A percentile compares a stretch with the other conserved stretches of the same genome.
Conservation (phyloP, 2,113 vertebrate genomes). For the Heliornis fulica region DNA sequence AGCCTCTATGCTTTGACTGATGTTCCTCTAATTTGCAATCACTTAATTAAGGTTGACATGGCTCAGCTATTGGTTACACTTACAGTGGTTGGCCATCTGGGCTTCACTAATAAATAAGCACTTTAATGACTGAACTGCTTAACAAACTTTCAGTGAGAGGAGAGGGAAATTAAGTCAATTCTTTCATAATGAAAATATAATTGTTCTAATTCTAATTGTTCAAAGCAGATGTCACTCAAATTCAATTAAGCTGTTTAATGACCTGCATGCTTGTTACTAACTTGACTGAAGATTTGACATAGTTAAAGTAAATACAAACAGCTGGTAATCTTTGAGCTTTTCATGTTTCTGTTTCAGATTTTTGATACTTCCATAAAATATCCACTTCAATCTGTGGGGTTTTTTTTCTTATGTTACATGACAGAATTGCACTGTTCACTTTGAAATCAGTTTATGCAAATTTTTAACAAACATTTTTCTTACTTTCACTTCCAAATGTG, state of each 20-base stretch:
- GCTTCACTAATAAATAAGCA: conserved; percentile 41
- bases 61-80: conserved; percentile 42
- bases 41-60: conserved; percentile 45
- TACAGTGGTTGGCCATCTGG: conserved; percentile 8
- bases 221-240: conserved; percentile 55
- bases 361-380: not conserved
- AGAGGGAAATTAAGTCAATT: conserved; percentile 32
- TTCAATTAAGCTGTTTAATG: conserved; percentile 51
- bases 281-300: conserved; percentile 3
- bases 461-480: not conserved
- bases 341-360: not conserved
- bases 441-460: not conserved
- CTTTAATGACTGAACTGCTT: conserved; percentile 34
- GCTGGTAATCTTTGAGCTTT: not conserved
- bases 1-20: not conserved
- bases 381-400: not conserved
- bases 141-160: conserved; percentile 39
- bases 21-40: conserved; percentile 16
- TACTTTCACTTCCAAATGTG: not conserved
- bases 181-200: conserved; percentile 46
- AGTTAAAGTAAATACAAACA: not conserved
- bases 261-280: not conserved
- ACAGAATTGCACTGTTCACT: not conserved
- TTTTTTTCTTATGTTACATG: not conserved
- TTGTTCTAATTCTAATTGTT: conserved; percentile 14